Evolutionary conservation across 2,888 invertebrate species (phyloP).

Genomic region (Drosophila suboccidentalis): DNA sequence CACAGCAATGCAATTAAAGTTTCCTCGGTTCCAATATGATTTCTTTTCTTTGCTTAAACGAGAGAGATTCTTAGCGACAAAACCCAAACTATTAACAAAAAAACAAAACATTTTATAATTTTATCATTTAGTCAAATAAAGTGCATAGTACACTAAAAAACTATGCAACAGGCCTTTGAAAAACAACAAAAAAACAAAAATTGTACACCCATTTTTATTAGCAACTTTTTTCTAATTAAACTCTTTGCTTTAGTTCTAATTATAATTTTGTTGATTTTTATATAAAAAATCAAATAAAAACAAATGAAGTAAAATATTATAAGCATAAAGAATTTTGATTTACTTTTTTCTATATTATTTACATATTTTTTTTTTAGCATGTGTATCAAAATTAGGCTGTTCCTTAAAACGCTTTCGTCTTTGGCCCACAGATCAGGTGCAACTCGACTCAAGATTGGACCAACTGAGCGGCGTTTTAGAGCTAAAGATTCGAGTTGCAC

Average conservation of each 20-base stretch:
- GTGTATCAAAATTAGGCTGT: conserved; percentile 19
- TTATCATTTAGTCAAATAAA: conserved; percentile 46
- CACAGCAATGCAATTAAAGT: conserved; percentile 75
- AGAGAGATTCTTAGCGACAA: conserved; percentile 51
- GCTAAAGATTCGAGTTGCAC: conserved; percentile 24
- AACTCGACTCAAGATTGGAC: conserved; percentile 9
- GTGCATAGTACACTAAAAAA: conserved; percentile 13
- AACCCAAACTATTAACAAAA: conserved; percentile 14
- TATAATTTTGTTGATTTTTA: conserved; percentile 73
- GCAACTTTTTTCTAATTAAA: conserved; percentile 62
- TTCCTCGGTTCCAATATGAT: conserved; percentile 61
- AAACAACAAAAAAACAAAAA: conserved; percentile 16
- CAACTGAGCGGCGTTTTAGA: conserved; percentile 7
- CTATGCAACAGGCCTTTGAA: conserved; percentile 27
- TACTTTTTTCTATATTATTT: not conserved
- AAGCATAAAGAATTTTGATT: conserved; percentile 3
- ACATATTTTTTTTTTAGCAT: conserved; percentile 7
- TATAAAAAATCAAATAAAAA: conserved; percentile 66
- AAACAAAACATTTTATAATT: conserved; percentile 26
- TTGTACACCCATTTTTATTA: conserved; percentile 59
- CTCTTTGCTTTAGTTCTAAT: conserved; percentile 75
- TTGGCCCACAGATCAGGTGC: not conserved
- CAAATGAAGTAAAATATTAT: conserved; percentile 51
- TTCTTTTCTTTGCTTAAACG: conserved; percentile 26
- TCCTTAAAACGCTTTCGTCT: not conserved